phyloP scores from a whole-genome alignment of 2,888 invertebrate genomes.

The Formica aserva region DNA sequence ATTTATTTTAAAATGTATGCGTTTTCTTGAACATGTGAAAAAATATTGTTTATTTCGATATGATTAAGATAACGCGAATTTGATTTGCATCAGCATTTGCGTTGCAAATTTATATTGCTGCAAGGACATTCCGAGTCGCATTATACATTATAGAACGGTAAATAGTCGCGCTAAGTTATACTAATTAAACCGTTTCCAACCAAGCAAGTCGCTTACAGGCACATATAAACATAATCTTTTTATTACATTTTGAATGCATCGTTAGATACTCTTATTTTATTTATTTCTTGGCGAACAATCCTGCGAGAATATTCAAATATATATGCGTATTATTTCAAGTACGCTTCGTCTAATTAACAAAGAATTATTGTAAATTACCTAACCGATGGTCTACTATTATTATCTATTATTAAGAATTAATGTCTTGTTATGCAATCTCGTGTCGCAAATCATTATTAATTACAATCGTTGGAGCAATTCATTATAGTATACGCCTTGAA shows the following conservation, averaged over 20 bases:
- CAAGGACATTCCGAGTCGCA: conserved; percentile 4
- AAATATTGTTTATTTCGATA: conserved; percentile 5
- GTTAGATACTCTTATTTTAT: background rate
- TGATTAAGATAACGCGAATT: conserved; percentile 28
- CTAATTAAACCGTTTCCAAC: conserved; percentile 36
- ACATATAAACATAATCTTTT: background rate
- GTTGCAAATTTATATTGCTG: conserved; percentile 4
- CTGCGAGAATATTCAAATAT: background rate
- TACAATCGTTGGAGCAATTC: conserved; percentile 19
- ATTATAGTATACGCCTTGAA: conserved; percentile 8
- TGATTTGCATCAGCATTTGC: conserved; percentile 38
- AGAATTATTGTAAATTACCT: conserved; percentile 5
- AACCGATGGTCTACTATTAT: background rate
- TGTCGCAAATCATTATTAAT: conserved; percentile 21
- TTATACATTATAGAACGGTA: conserved; percentile 7
- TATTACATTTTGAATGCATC: background rate
- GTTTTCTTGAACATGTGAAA: background rate
- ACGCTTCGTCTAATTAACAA: conserved; percentile 4
- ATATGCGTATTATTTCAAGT: background rate
- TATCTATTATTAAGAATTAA: conserved; percentile 27
- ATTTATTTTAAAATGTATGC: background rate
- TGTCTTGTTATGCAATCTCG: background rate
- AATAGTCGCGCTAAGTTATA: conserved; percentile 17
- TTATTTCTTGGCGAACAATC: background rate
- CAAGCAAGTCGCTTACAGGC: background rate